A percentile compares a stretch with the other conserved stretches of the same genome.
Evolutionary conservation across 2,797 vertebrate species (phyloP).

Genomic region (Glossophaga mutica): DNA sequence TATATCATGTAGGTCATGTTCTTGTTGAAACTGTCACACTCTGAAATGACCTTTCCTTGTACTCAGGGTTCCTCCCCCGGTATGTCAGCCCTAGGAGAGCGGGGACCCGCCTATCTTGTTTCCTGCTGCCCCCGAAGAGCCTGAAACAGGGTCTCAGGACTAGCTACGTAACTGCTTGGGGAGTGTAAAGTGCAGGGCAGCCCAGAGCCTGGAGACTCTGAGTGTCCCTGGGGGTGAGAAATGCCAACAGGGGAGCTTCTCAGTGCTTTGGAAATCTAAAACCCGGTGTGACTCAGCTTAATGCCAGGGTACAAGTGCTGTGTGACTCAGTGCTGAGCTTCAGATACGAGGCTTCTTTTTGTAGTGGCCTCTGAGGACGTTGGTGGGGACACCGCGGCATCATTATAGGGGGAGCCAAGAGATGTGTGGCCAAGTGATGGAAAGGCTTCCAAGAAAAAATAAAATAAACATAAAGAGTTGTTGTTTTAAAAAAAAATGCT

Average conservation of each 20-base stretch:
- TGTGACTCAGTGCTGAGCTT: neutral
- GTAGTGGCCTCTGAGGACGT: neutral
- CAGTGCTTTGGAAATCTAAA: neutral
- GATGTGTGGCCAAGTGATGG: neutral
- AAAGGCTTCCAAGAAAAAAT: neutral
- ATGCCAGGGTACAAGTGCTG: neutral
- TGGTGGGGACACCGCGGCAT: neutral
- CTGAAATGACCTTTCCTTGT: neutral
- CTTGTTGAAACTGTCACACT: neutral
- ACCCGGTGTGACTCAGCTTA: neutral
- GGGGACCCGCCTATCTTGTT: neutral
- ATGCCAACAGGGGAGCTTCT: neutral
- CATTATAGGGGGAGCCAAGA: neutral
- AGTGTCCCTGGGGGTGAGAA: neutral
- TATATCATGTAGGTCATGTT: rapidly evolving
- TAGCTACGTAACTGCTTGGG: neutral
- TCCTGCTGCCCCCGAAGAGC: neutral
- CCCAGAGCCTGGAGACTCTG: neutral
- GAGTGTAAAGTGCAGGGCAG: neutral
- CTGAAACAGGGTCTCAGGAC: neutral
- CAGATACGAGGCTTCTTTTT: neutral
- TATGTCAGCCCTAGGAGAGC: neutral
- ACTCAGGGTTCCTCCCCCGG: neutral
- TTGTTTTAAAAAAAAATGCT: neutral
- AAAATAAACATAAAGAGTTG: neutral